A percentile compares a stretch with the other conserved stretches of the same genome.
phyloP scores from a whole-genome alignment of 2,113 vertebrate genomes.

The Danionella cerebrum region DNA sequence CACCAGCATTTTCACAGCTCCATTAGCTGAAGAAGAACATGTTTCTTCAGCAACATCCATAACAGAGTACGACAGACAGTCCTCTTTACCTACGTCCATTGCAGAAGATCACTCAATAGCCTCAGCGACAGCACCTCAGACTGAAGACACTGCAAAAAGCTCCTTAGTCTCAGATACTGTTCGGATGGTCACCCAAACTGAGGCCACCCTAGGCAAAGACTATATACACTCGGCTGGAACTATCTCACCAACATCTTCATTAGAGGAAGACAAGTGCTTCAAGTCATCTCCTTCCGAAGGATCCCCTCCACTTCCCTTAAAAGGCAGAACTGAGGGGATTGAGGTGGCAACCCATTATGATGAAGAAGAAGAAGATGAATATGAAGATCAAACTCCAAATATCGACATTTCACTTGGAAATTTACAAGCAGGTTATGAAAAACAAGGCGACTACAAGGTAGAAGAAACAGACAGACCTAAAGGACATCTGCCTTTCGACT shows the following conservation, averaged over 20 bases:
- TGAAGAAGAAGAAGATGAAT: constrained; percentile 72
- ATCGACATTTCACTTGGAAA: constrained; percentile 71
- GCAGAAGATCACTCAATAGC: constrained; percentile 90
- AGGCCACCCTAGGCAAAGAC: constrained; percentile 76
- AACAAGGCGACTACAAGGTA: constrained; percentile 42
- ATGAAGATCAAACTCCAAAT: constrained; percentile 70
- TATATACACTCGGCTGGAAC: constrained; percentile 83
- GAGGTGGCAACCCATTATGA: constrained; percentile 44
- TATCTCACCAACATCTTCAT: constrained; percentile 86
- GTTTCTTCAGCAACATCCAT: constrained; percentile 95
- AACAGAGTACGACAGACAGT: constrained; percentile 93
- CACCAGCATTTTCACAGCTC: constrained; percentile 86
- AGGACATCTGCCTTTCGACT: constrained; percentile 33
- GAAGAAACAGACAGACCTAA: constrained; percentile 32
- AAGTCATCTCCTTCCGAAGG: constrained; percentile 85
- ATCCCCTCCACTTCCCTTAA: constrained; percentile 61
- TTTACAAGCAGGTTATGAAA: constrained; percentile 65
- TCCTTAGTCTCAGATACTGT: constrained; percentile 75
- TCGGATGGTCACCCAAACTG: constrained; percentile 67
- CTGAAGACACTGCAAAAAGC: constrained; percentile 81
- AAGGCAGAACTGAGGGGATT: constrained; percentile 57
- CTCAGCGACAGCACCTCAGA: constrained; percentile 78
- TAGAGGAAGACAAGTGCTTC: constrained; percentile 89
- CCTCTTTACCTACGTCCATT: constrained; percentile 88
- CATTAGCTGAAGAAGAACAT: constrained; percentile 93